A percentile compares a stretch with the other conserved stretches of the same genome.
Conservation (phyloP, 2,113 vertebrate genomes). For the Cynocephalus volans region DNA sequence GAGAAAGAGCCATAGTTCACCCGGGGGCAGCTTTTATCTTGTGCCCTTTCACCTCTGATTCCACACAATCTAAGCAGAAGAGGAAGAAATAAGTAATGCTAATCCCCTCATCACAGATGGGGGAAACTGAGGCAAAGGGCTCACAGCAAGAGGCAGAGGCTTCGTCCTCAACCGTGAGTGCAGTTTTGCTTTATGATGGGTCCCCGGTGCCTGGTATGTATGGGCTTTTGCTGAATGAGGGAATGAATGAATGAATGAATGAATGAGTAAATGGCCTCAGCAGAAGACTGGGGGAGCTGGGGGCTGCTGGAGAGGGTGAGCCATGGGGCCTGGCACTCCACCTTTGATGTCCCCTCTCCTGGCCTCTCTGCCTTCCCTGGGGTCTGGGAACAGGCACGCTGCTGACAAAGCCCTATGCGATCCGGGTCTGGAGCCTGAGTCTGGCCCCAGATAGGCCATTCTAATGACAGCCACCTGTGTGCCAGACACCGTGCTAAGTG, state of each 20-base stretch:
- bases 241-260: neutral
- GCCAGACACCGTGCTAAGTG: neutral
- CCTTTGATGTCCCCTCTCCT: neutral
- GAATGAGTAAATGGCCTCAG: neutral
- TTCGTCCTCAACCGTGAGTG: fast-evolving
- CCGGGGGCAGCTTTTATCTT: neutral
- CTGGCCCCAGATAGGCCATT: neutral
- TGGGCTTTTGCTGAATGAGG: neutral
- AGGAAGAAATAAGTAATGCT: slow-evolving; percentile 54
- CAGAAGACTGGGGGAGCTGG: neutral
- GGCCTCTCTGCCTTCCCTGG: neutral
- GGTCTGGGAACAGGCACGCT: neutral
- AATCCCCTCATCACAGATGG: slow-evolving; percentile 30
- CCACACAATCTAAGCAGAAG: slow-evolving; percentile 1
- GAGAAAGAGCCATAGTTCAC: neutral
- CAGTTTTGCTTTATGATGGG: neutral
- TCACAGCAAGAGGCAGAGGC: neutral
- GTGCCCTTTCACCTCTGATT: neutral
- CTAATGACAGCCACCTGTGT: neutral
- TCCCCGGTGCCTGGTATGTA: neutral
- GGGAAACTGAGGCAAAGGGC: neutral
- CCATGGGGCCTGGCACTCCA: neutral
- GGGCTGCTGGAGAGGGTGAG: neutral
- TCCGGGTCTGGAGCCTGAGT: neutral
- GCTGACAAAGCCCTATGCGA: neutral